phyloP scores from a whole-genome alignment of 2,113 vertebrate species.

The Anhinga rufa region DNA sequence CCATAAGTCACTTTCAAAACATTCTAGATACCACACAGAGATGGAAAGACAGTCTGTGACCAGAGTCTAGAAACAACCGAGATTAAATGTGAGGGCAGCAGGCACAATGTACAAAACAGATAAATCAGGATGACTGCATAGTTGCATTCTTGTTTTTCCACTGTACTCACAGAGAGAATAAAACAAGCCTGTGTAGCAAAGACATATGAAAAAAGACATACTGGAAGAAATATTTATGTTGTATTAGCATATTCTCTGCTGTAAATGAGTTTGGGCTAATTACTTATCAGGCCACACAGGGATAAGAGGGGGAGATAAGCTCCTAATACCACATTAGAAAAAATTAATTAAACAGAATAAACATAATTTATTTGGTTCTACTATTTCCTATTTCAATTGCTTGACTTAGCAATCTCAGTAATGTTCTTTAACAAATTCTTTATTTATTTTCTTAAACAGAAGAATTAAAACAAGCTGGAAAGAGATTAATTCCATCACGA shows the following conservation, averaged over 20 bases:
- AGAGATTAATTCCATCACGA: not conserved
- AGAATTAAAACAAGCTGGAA: not conserved
- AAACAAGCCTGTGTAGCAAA: not conserved
- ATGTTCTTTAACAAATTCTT: not conserved
- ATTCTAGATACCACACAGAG: not conserved
- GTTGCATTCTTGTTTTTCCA: not conserved
- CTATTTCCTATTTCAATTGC: not conserved
- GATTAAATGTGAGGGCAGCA: constrained; percentile 8
- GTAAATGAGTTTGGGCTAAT: not conserved
- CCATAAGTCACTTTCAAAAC: not conserved
- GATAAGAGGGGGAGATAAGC: not conserved
- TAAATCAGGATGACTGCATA: constrained; percentile 1
- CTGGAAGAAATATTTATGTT: not conserved
- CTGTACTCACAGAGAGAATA: not conserved
- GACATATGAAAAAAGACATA: not conserved
- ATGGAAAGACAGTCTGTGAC: not conserved
- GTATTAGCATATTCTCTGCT: not conserved
- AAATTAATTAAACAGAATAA: constrained; percentile 36
- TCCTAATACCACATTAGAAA: constrained; percentile 1
- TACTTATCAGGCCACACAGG: not conserved
- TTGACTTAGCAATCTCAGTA: not conserved
- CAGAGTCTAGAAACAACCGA: not conserved
- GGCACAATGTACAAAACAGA: constrained; percentile 17
- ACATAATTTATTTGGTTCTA: not conserved
- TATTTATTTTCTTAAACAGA: not conserved